phyloP scores from a whole-genome alignment of 2,797 vertebrate species.

The Rhodeus uyekii region DNA sequence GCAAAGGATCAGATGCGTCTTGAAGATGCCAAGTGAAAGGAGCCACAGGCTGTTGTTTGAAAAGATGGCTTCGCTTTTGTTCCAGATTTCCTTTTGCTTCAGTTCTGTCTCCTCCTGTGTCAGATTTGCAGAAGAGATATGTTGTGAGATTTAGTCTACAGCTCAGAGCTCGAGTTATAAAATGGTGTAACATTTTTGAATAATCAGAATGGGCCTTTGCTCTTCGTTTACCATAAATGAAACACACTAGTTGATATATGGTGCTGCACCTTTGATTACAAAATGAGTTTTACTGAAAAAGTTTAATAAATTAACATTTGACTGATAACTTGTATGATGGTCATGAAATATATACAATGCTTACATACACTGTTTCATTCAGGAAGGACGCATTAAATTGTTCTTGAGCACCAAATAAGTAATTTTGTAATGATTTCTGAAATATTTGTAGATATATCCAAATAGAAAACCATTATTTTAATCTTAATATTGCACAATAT shows the following conservation, averaged over 20 bases:
- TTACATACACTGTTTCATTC: not conserved
- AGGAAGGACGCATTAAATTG: not conserved
- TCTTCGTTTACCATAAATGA: not conserved
- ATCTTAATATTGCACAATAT: not conserved
- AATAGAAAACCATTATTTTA: not conserved
- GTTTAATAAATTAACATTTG: not conserved
- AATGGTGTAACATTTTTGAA: conserved; percentile 10
- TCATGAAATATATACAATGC: not conserved
- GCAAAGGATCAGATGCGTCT: conserved; percentile 53
- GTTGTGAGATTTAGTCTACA: conserved; percentile 43
- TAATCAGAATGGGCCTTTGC: not conserved
- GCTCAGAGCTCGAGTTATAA: conserved; percentile 42
- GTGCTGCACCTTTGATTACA: not conserved
- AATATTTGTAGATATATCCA: not conserved
- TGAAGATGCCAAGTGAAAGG: conserved; percentile 45
- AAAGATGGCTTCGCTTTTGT: conserved; percentile 57
- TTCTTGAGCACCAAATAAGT: not conserved
- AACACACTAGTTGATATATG: not conserved
- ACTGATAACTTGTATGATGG: not conserved
- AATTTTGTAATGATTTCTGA: not conserved
- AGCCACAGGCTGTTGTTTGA: conserved; percentile 57
- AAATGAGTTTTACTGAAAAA: not conserved
- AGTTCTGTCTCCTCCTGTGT: conserved; percentile 47
- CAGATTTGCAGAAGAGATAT: conserved; percentile 44
- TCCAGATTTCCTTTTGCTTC: conserved; percentile 50